A percentile compares a stretch with the other conserved stretches of the same genome.
These are phyloP conservation scores for Trachops cirrhosus DNA, from an alignment of 2,797 vertebrate genomes.

Conservation along the genomic window DNA sequence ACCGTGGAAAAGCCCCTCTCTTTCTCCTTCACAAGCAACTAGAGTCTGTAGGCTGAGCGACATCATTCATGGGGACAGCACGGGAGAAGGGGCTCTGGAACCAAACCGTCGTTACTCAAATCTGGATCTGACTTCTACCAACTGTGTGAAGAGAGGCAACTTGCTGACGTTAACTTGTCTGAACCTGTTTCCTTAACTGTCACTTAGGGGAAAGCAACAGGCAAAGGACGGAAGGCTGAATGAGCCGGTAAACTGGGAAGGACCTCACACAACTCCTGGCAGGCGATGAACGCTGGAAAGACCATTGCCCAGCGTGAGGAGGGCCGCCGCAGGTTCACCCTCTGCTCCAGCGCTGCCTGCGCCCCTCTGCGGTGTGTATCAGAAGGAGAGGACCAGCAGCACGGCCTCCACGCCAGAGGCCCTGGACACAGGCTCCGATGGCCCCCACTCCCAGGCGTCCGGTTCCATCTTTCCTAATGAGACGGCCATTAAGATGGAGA, in stretches of 20 bases:
- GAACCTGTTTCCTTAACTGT: not conserved
- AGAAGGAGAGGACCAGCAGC: not conserved
- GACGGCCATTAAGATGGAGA: not conserved
- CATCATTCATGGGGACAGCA: rapidly evolving
- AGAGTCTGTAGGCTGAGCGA: not conserved
- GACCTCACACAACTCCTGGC: not conserved
- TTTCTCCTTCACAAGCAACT: not conserved
- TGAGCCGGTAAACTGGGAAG: not conserved
- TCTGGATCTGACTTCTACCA: not conserved
- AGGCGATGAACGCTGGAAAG: not conserved
- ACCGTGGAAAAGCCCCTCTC: rapidly evolving
- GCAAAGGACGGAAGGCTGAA: not conserved
- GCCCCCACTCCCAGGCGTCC: not conserved
- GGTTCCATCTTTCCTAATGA: not conserved
- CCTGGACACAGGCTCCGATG: not conserved
- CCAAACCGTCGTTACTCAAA: not conserved
- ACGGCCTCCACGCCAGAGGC: not conserved
- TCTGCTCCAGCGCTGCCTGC: not conserved
- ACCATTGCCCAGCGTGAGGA: not conserved
- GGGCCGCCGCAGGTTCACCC: not conserved
- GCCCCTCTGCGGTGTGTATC: not conserved
- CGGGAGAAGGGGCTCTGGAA: not conserved
- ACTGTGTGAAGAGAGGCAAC: not conserved
- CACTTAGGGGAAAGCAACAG: not conserved
- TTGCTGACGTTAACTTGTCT: not conserved